Evolutionary conservation across 2,888 invertebrate species (phyloP).

Genomic region (Oligia fasciuncula): DNA sequence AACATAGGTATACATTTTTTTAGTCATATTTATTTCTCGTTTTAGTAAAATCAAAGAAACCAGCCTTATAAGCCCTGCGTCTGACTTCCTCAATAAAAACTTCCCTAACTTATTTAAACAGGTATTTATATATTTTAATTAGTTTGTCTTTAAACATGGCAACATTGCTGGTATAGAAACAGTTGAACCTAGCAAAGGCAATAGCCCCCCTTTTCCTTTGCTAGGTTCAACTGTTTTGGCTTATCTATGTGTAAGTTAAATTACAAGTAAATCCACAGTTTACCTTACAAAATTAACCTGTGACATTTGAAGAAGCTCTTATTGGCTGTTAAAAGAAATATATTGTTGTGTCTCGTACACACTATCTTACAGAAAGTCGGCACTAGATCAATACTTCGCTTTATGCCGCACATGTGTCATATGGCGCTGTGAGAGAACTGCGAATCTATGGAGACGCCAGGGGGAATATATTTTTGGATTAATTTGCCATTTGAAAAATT

Average conservation of each 20-base stretch:
- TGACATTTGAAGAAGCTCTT: neutral
- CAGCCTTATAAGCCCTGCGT: too few species aligned
- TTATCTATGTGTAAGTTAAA: neutral
- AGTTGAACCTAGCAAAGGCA: neutral
- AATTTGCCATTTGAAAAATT: neutral
- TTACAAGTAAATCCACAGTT: neutral
- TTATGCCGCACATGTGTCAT: conserved; percentile 89
- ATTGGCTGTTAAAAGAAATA: conserved; percentile 52
- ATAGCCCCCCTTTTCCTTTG: neutral
- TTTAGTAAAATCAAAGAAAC: neutral
- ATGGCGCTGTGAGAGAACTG: conserved; percentile 74
- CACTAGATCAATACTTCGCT: conserved; percentile 89
- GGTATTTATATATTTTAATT: neutral
- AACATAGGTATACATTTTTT: neutral
- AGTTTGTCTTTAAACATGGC: neutral
- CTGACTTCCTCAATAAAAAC: neutral
- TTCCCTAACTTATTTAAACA: too few species aligned
- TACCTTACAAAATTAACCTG: neutral
- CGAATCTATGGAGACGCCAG: conserved; percentile 70
- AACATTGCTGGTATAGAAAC: neutral
- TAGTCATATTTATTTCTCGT: neutral
- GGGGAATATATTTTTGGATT: conserved; percentile 2
- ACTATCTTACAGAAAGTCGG: conserved; percentile 82
- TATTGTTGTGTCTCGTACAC: conserved; percentile 50
- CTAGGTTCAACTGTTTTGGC: neutral